Evolutionary conservation across 2,113 vertebrate genomes (phyloP), one percentile per base, ranked within the genome.

Genomic region (Setophaga kirtlandii): DNA sequence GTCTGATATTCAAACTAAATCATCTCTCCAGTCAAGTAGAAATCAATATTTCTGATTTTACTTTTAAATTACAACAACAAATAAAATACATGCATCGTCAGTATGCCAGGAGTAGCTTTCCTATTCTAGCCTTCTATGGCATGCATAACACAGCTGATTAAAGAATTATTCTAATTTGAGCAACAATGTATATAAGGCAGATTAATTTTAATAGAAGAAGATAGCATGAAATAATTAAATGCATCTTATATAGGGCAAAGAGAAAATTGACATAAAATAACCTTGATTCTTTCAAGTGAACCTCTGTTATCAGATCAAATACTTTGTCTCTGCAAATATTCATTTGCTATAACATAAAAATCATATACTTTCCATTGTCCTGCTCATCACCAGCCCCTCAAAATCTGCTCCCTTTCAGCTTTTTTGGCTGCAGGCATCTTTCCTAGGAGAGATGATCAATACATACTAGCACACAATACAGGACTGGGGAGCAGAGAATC

Each of bases 31-130:
- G 98, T 98, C 98, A 97, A 98, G 98, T 98, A 98, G 98, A 99
- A 99, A 98, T 98, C 98, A 97, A 98, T 98, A 98, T 98, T 97
- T 98, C 98, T 98, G 98, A 99, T 99, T 98, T 99, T 98, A 99
- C 99, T 99, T 99, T 99, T 99, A 99, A 99, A 99, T 99, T 98
- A 98, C 97, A 98, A 97, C 97, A 98, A 98, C 96, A 98, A 97
- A 97, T 98, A 95, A 98, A 98, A 98, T 96, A 95, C 87, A 96
- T 67, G 92, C 95, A 92, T 98, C 86, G 92, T 97, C 98, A 96
- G 94, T 96, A 97, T 95, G 94, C 97, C 93, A 80, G 68, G 85
- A 96, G 92, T 97, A 97, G 97, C 95, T 98, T 98, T 98, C 98
- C 89, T 94, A 98, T 96, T 98, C 97, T 96, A 96, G 97, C 86